Evolutionary conservation across 2,113 vertebrate species (phyloP), one percentile per base, ranked within the genome.

Genomic region (Ardeotis arabs): DNA sequence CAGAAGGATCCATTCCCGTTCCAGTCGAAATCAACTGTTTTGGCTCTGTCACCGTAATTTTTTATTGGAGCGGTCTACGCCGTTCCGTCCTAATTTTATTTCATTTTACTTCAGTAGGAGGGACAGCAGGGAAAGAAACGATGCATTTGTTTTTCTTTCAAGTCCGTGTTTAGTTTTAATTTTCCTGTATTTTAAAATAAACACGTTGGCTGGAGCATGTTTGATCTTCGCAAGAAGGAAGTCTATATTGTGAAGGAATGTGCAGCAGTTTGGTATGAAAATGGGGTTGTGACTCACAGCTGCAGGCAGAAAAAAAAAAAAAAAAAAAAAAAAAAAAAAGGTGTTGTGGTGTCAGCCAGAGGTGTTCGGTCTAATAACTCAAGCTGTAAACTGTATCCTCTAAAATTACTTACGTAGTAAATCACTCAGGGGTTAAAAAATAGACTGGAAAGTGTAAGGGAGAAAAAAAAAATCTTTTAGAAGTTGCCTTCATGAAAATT

Each of bases 311-410:
- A 60, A 64, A 95, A 59, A 63, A 95, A 93, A 98, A 97, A 97
- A 98, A 98, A 49, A 49, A 97, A 93, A 49, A 97, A 92, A 94
- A 62, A 64, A 95, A 94, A 98, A 97, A 97, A 98, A 98, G 97
- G 98, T 97, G 94, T 95, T 75, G 91, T 96, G 94, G 97, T 98
- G 98, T 98, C 98, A 98, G 97, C 97, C 97, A 97, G 98, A 98
- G 98, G 98, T 98, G 98, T 98, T 98, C 97, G 77, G 97, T 97
- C 97, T 98, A 98, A 98, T 98, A 98, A 98, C 97, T 98, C 97
- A 98, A 98, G 98, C 96, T 97, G 97, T 98, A 98, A 98, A 98
- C 98, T 97, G 96, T 96, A 97, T 98, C 98, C 97, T 97, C 95
- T 98, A 97, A 98, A 98, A 98, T 98, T 98, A 98, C 97, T 95